Evolutionary conservation across 2,888 invertebrate species (phyloP).

Genomic region (Metacarcinus magister): DNA sequence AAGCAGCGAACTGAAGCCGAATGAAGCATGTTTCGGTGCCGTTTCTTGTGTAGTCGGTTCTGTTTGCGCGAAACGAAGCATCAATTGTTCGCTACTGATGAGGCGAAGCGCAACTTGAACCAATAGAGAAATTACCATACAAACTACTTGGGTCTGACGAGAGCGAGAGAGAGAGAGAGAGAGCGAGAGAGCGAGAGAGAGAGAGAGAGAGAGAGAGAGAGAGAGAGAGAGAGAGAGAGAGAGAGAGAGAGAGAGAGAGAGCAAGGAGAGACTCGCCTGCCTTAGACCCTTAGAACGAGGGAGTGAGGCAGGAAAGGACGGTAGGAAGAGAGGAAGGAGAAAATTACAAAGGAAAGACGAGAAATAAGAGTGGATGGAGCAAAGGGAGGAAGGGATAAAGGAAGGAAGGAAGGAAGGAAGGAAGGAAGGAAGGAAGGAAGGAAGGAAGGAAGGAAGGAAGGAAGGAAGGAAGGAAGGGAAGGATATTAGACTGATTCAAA

Average conservation of each 20-base stretch:
- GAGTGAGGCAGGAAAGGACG: neutral
- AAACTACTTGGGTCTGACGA: neutral
- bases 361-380: too few species aligned
- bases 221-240: neutral
- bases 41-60: too few species aligned
- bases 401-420: neutral
- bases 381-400: neutral
- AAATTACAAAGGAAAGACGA: neutral
- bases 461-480: neutral
- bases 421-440: neutral
- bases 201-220: neutral
- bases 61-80: neutral
- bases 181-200: neutral
- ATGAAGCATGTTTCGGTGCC: neutral
- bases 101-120: neutral
- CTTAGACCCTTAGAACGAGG: neutral
- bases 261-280: neutral
- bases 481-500: neutral
- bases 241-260: neutral
- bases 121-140: neutral
- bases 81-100: conserved; percentile 4
- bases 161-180: neutral
- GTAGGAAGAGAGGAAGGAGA: too few species aligned
- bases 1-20: too few species aligned
- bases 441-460: neutral